A percentile compares a stretch with the other conserved stretches of the same genome.
These are phyloP conservation scores for Pterostichus niger DNA, from an alignment of 2,888 invertebrate genomes.

Conservation along the genomic window DNA sequence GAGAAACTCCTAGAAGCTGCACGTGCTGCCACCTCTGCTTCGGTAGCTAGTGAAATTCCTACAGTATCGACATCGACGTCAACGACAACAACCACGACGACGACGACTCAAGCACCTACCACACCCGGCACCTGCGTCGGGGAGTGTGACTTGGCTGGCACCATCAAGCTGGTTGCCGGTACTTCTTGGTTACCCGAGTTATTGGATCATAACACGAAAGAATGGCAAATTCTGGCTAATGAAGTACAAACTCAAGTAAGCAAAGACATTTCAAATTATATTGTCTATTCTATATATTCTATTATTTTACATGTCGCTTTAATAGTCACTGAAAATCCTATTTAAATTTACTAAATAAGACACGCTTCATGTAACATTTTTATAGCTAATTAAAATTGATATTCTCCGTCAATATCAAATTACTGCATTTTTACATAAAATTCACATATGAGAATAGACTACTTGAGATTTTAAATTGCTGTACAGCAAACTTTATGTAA, in stretches of 20 bases:
- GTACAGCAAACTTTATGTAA: no score
- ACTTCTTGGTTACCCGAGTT: slow-evolving; percentile 92
- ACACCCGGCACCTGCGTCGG: slow-evolving; percentile 88
- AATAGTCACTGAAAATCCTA: no score
- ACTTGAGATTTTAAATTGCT: no score
- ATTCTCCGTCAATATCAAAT: no score
- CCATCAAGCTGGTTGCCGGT: slow-evolving; percentile 90
- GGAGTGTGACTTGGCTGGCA: slow-evolving; percentile 92
- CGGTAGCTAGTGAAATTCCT: slow-evolving; percentile 74
- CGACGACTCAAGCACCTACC: slow-evolving; percentile 84
- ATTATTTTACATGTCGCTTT: neutral
- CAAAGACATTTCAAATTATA: neutral
- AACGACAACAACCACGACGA: slow-evolving; percentile 85
- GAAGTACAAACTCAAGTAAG: slow-evolving; percentile 89
- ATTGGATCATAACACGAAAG: slow-evolving; percentile 90
- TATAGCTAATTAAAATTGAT: no score
- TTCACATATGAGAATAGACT: no score
- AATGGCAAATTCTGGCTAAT: slow-evolving; percentile 90
- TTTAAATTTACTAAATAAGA: no score
- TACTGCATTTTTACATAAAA: no score
- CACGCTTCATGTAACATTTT: no score
- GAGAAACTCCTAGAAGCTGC: slow-evolving; percentile 87
- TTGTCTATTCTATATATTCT: slow-evolving; percentile 9
- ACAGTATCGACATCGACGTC: slow-evolving; percentile 83
- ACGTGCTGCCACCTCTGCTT: slow-evolving; percentile 81